Percentiles rank a stretch among this genome's conserved stretches.
Conservation (phyloP, 2,888 invertebrate genomes). For the Drosophila peninsularis region DNA sequence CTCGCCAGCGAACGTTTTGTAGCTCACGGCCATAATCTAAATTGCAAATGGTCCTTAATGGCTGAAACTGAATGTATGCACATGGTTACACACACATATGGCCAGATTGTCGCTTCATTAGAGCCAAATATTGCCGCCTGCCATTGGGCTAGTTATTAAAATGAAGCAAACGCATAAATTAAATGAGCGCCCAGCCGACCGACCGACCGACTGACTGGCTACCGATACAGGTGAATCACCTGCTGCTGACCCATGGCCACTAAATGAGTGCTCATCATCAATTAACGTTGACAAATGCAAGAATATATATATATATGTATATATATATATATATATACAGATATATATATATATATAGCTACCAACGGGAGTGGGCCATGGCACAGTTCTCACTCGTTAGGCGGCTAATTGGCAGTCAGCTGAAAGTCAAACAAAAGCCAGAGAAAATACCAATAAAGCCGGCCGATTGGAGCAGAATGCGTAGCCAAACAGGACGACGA, state of each 20-base stretch:
- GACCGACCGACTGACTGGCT: constrained; percentile 29
- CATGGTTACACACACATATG: constrained; percentile 17
- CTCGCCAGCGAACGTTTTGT: constrained; percentile 30
- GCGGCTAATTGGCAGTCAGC: constrained; percentile 72
- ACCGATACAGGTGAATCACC: constrained; percentile 15
- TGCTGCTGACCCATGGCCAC: constrained; percentile 24
- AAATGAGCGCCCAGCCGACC: constrained; percentile 46
- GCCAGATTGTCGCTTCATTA: constrained; percentile 44
- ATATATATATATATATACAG: constrained; percentile 8
- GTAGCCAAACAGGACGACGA: constrained; percentile 46
- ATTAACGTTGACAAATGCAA: constrained; percentile 77
- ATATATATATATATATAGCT: neutral
- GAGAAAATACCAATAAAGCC: constrained; percentile 76
- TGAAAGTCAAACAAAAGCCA: constrained; percentile 72
- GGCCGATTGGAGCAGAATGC: constrained; percentile 51
- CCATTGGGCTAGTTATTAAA: constrained; percentile 58
- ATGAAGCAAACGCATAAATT: constrained; percentile 70
- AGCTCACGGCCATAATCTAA: constrained; percentile 55
- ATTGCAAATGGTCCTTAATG: constrained; percentile 60
- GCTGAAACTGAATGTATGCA: constrained; percentile 41
- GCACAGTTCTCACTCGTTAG: constrained; percentile 45
- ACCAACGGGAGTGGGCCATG: neutral
- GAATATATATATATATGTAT: constrained; percentile 32
- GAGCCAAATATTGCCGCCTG: constrained; percentile 33
- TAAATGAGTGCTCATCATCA: constrained; percentile 77